Evolutionary conservation across 1,140 invertebrate species (phyloP), one percentile per base, ranked within the genome.

Genomic region (Drosophila lacertosa): DNA sequence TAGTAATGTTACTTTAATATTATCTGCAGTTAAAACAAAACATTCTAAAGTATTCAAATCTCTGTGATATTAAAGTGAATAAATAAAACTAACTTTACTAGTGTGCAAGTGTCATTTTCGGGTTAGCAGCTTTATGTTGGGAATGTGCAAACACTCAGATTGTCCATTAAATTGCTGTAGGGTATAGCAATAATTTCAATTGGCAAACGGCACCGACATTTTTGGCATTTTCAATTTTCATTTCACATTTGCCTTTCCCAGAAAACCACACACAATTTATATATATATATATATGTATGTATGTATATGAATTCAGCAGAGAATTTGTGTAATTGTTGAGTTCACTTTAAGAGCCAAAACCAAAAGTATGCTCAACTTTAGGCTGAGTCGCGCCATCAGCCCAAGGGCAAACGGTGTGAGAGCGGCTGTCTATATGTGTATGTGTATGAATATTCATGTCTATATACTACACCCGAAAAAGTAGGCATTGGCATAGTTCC

Each of bases 401-500:
- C 79, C 75, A 83, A 83, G 79, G 79, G 76, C 76, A 67, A 75
- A 66, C 58, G 47, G 20, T 29, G 9, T 47, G 32, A 32, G 20
- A 47, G 24, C 15, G 26, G 20, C 20, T 26, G 29, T 15, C 13
- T 15, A 55, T 32, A 24, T 53, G 24, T 6, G 15, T 33, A 4
- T 15, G 15, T 15, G 47, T 32, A 24, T 53, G 24, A 11, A 16
- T 33, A 4, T 10, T 13, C 9, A 59, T 26, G 10, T 55, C 4
- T 24, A 29, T 29, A 20, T n/a, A 20, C 26, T n/a, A 20, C 26
- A 29, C 9, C 24, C 18, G 24, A 64, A 69, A 51, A 63, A 64
- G n/a, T n/a, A 57, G 60, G 45, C 81, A 86, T 66, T 84, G 80
- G 86, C 80, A 84, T 84, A 86, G 77, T 84, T 84, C 76, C 62